Evolutionary conservation across 2,113 vertebrate species (phyloP), one percentile per base, ranked within the genome.

Genomic region (Lampris incognitus): DNA sequence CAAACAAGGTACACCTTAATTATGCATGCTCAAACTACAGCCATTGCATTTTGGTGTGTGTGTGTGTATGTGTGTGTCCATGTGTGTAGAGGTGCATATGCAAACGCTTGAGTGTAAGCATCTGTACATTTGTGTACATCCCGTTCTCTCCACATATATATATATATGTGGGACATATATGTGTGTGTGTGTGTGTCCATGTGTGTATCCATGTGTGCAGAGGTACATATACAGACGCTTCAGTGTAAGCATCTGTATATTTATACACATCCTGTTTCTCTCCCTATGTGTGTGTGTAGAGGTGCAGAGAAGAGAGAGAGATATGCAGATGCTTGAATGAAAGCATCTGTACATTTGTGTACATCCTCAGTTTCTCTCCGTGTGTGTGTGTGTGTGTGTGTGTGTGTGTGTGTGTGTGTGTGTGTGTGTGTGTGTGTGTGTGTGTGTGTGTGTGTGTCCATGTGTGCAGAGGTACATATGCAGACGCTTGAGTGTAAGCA

Each of bases 1-100:
- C 82, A 90, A 93, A 93, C 92, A 94, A 94, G 90, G 79, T 88
- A 79, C 84, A 82, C 86, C 92, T 94, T 92, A 92, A 94, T 94
- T 95, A 94, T 94, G 92, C 90, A 94, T 93, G 90, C 92, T 78
- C 80, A 89, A 82, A 92, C 83, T 88, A 87, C 87, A 84, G 79
- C 75, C 85, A 84, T 85, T 87, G 81, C 88, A 90, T 92, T 90
- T 89, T 74, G 81, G 81, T 83, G 66, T 83, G 88, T 44, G 58
- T 59, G 62, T 84, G 61, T 82, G 51, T 60, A 8, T 48, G 44
- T 60, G 41, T 24, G 24, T 24, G 24, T 24, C 24, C 24, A 24
- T 24, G 24, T 24, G 24, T 24, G 24, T 24, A 24, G 24, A 24
- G 24, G 24, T 24, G 24, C 24, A 24, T 24, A 24, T 24, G 24